phyloP scores from a whole-genome alignment of 2,113 vertebrate genomes.

The Scatophagus argus region DNA sequence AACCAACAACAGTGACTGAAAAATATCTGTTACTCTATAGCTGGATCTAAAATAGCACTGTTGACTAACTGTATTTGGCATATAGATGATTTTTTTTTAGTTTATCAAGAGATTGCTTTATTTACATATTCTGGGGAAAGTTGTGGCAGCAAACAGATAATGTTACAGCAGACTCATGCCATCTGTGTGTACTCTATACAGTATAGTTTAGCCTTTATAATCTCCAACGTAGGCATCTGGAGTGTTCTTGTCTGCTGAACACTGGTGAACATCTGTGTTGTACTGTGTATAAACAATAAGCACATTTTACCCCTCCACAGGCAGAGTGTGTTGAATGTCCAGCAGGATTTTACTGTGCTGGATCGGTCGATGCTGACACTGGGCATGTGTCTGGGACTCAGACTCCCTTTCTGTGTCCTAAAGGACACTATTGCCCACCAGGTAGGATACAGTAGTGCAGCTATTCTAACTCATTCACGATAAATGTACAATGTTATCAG shows the following conservation, averaged over 20 bases:
- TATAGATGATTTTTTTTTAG: slow-evolving; percentile 19
- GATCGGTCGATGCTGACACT: slow-evolving; percentile 60
- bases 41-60: not conserved
- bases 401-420: slow-evolving; percentile 78
- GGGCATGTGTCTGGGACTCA: slow-evolving; percentile 66
- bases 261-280: slow-evolving; percentile 26
- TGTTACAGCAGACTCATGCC: not conserved
- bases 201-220: not conserved
- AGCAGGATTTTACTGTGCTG: slow-evolving; percentile 83
- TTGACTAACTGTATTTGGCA: not conserved
- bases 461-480: slow-evolving; percentile 3
- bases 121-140: not conserved
- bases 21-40: not conserved
- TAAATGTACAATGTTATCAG: slow-evolving; percentile 10
- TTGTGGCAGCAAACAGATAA: slow-evolving; percentile 13
- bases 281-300: not conserved
- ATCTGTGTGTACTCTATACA: slow-evolving; percentile 5
- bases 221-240: not conserved
- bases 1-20: not conserved
- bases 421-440: slow-evolving; percentile 85
- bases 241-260: not conserved
- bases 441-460: slow-evolving; percentile 62
- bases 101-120: not conserved
- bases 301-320: slow-evolving; percentile 62
- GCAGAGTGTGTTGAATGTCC: slow-evolving; percentile 85